These are phyloP conservation scores for Serranus cabrilla DNA, from an alignment of 2,797 vertebrate genomes.

Conservation along the genomic window DNA sequence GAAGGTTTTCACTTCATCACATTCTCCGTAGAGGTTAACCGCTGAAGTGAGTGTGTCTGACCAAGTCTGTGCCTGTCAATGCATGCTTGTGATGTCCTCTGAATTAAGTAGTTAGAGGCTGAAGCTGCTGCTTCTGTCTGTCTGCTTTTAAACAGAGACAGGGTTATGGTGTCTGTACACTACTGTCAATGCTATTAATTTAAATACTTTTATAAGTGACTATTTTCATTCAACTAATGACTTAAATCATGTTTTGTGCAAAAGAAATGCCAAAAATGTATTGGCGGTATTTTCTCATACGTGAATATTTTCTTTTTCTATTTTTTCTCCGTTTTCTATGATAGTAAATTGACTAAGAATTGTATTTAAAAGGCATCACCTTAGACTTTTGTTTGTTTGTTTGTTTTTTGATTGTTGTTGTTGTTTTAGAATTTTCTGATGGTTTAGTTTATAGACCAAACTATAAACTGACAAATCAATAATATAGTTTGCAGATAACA, in stretches of 20 bases:
- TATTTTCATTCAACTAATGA: neutral
- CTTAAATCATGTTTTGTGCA: neutral
- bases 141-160: constrained; percentile 19
- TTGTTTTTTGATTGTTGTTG: too few relatives aligned
- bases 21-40: constrained; percentile 19
- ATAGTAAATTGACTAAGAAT: neutral
- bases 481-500: neutral
- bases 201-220: neutral
- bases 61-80: constrained; percentile 26
- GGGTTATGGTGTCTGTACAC: neutral
- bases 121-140: constrained; percentile 17
- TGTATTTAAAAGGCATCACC: neutral
- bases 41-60: constrained; percentile 24
- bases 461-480: neutral
- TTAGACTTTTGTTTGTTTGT: neutral
- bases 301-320: neutral
- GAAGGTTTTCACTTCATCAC: neutral
- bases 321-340: neutral
- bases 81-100: neutral
- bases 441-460: neutral
- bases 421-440: too few relatives aligned
- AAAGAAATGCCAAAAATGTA: neutral
- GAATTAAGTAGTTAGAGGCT: constrained; percentile 10
- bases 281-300: neutral
- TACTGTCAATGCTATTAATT: neutral